A percentile compares a stretch with the other conserved stretches of the same genome.
Evolutionary conservation across 2,888 invertebrate genomes (phyloP).

Genomic region (Thymelicus acteon): DNA sequence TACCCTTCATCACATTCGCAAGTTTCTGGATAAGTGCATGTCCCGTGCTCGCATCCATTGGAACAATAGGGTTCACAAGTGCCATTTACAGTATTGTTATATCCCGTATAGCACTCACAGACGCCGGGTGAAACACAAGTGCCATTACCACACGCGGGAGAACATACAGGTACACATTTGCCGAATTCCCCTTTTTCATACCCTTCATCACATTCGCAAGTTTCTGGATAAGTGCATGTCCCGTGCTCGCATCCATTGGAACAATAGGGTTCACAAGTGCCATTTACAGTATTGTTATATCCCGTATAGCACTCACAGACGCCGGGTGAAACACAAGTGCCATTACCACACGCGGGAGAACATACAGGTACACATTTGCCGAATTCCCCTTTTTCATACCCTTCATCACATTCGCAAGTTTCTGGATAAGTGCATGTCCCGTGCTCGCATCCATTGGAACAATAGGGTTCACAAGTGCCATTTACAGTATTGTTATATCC

Average conservation of each 20-base stretch:
- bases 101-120: too few relatives aligned
- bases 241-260: slow-evolving; percentile 67
- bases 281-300: slow-evolving; percentile 23
- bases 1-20: slow-evolving; percentile 41
- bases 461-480: too few relatives aligned
- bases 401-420: too few relatives aligned
- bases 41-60: slow-evolving; percentile 46
- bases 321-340: slow-evolving; percentile 42
- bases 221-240: slow-evolving; percentile 66
- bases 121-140: too few relatives aligned
- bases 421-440: too few relatives aligned
- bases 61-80: slow-evolving; percentile 63
- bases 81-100: slow-evolving; percentile 43
- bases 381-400: too few relatives aligned
- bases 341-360: slow-evolving; percentile 38
- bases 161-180: too few relatives aligned
- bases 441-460: too few relatives aligned
- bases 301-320: slow-evolving; percentile 42
- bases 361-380: slow-evolving; percentile 35
- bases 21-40: slow-evolving; percentile 47
- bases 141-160: too few relatives aligned
- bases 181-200: too few relatives aligned
- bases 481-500: too few relatives aligned
- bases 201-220: too few relatives aligned
- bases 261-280: slow-evolving; percentile 44